Conservation (phyloP, 1,140 invertebrate species). For the Coboldia fuscipes region DNA sequence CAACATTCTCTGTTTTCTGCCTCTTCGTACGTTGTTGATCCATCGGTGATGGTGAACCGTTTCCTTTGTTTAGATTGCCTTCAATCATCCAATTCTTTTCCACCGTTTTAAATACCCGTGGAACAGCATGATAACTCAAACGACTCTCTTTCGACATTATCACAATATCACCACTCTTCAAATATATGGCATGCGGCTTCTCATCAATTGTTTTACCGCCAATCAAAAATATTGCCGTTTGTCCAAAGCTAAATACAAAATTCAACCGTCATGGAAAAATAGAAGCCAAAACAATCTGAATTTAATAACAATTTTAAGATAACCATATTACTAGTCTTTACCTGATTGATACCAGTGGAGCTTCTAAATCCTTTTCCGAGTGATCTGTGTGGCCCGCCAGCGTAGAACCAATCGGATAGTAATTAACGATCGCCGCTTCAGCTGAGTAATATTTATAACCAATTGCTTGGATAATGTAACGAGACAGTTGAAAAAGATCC, state of each 20-base stretch:
- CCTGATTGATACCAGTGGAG: constrained; percentile 76
- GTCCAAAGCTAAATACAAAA: constrained; percentile 50
- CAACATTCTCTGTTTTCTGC: constrained; percentile 4
- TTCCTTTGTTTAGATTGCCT: background rate
- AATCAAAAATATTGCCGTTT: constrained; percentile 66
- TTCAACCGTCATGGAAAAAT: background rate
- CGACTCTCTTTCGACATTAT: constrained; percentile 62
- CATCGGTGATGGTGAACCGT: no score
- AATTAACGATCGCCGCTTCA: constrained; percentile 87
- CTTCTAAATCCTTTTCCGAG: constrained; percentile 62
- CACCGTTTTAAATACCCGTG: constrained; percentile 38
- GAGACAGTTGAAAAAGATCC: constrained; percentile 41
- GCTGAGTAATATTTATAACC: constrained; percentile 44
- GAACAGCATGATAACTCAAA: constrained; percentile 64
- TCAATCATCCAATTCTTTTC: constrained; percentile 23
- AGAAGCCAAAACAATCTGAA: background rate
- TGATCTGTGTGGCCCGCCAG: constrained; percentile 80
- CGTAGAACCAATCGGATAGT: constrained; percentile 78
- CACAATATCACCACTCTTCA: constrained; percentile 61
- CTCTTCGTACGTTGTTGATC: background rate
- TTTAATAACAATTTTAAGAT: background rate
- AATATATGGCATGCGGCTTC: constrained; percentile 38
- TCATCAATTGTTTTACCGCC: constrained; percentile 43
- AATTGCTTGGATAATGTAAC: constrained; percentile 33
- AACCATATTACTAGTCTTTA: constrained; percentile 11